These are phyloP conservation scores for Nomada fabriciana DNA, from an alignment of 2,888 invertebrate species.

Conservation along the genomic window DNA sequence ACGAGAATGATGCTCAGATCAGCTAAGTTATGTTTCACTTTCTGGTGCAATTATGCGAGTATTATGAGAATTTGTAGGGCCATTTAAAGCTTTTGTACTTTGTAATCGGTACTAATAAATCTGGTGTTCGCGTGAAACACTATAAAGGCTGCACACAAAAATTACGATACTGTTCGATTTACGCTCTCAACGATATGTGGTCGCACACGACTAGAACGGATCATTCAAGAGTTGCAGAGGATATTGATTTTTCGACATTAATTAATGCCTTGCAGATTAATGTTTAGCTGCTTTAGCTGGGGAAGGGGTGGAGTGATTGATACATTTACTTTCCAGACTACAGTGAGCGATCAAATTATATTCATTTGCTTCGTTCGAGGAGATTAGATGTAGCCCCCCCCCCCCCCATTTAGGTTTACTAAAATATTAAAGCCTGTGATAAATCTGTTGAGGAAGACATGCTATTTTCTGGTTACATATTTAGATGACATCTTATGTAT, in stretches of 20 bases:
- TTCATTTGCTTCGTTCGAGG: too few relatives aligned
- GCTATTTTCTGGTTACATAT: too few relatives aligned
- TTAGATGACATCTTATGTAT: too few relatives aligned
- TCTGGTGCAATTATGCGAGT: constrained; percentile 87
- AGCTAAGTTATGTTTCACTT: constrained; percentile 86
- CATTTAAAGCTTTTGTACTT: constrained; percentile 85
- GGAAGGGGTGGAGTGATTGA: constrained; percentile 30
- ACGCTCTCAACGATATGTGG: constrained; percentile 64
- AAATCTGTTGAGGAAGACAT: too few relatives aligned
- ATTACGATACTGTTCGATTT: constrained; percentile 68
- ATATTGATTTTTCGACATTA: constrained; percentile 66
- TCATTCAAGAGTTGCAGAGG: constrained; percentile 69
- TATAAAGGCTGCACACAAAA: constrained; percentile 66
- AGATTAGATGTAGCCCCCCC: too few relatives aligned
- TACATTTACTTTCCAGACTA: constrained; percentile 15
- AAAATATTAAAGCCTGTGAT: too few relatives aligned
- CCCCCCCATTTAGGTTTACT: too few relatives aligned
- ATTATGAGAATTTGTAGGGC: constrained; percentile 86
- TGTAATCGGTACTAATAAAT: constrained; percentile 76
- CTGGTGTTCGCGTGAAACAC: constrained; percentile 66
- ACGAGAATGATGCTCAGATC: constrained; percentile 86
- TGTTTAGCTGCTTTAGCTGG: constrained; percentile 3
- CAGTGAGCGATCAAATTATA: too few relatives aligned
- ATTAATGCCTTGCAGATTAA: constrained; percentile 75
- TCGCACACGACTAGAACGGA: constrained; percentile 66